Evolutionary conservation across 2,113 vertebrate genomes (phyloP).

Genomic region (Mellivora capensis): DNA sequence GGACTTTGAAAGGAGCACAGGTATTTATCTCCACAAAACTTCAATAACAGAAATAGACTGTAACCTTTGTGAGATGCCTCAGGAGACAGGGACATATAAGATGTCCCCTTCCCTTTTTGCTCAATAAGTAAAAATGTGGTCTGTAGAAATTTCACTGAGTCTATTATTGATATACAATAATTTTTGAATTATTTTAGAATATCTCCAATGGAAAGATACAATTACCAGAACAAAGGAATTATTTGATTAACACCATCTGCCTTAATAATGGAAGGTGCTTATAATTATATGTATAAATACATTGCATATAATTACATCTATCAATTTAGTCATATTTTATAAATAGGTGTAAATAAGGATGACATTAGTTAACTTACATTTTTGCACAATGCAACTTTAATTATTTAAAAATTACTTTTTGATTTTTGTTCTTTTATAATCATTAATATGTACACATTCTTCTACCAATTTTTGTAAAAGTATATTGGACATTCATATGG

Average conservation of each 20-base stretch:
- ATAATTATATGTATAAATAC: background rate
- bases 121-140: background rate
- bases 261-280: background rate
- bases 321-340: background rate
- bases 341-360: background rate
- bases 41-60: constrained; percentile 41
- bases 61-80: constrained; percentile 56
- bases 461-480: background rate
- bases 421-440: background rate
- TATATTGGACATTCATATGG: background rate
- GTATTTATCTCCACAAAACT: constrained; percentile 55
- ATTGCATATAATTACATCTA: background rate
- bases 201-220: background rate
- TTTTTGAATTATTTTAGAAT: background rate
- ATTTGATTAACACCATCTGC: background rate
- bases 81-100: background rate
- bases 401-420: background rate
- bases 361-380: background rate
- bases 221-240: background rate
- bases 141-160: background rate
- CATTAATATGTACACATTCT: background rate
- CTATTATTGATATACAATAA: background rate
- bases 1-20: constrained; percentile 39
- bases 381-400: background rate
- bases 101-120: background rate